Percentiles rank a stretch among this genome's conserved stretches.
Evolutionary conservation across 2,888 invertebrate genomes (phyloP).

Genomic region (Zhuqinia jingwanae): DNA sequence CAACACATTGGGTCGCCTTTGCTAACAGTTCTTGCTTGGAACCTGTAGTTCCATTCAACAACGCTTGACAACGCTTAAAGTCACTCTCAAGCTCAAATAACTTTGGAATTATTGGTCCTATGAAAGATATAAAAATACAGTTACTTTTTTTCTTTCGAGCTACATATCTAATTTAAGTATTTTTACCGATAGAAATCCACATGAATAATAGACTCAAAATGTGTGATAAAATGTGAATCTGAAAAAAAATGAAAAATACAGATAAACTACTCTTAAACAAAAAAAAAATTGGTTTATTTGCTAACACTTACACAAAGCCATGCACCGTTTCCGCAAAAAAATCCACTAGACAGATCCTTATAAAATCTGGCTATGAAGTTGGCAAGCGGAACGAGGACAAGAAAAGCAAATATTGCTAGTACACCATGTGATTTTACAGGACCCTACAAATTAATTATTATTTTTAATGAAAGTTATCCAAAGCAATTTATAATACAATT

Average conservation of each 20-base stretch:
- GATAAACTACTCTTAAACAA: not conserved
- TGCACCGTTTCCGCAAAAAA: conserved; percentile 52
- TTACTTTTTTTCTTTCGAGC: too few species aligned
- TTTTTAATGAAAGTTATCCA: not conserved
- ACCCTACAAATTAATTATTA: not conserved
- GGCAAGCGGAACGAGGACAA: conserved; percentile 47
- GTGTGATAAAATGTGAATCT: conserved; percentile 34
- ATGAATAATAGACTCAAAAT: conserved; percentile 1
- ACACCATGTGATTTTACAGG: not conserved
- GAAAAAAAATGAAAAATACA: not conserved
- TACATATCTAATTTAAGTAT: too few species aligned
- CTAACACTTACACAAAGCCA: conserved; percentile 42
- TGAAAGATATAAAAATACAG: too few species aligned
- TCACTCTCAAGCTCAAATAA: not conserved
- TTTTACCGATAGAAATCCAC: conserved; percentile 53
- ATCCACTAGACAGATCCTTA: conserved; percentile 45
- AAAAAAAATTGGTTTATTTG: not conserved
- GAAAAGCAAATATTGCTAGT: not conserved
- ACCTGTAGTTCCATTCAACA: not conserved
- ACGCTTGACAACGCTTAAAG: not conserved
- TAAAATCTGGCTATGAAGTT: conserved; percentile 46
- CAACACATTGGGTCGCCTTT: too few species aligned
- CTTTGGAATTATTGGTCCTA: not conserved
- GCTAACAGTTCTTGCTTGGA: too few species aligned
- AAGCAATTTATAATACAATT: not conserved